Evolutionary conservation across 2,888 invertebrate species (phyloP).

Genomic region (Imbricaverruca yamaguchii): DNA sequence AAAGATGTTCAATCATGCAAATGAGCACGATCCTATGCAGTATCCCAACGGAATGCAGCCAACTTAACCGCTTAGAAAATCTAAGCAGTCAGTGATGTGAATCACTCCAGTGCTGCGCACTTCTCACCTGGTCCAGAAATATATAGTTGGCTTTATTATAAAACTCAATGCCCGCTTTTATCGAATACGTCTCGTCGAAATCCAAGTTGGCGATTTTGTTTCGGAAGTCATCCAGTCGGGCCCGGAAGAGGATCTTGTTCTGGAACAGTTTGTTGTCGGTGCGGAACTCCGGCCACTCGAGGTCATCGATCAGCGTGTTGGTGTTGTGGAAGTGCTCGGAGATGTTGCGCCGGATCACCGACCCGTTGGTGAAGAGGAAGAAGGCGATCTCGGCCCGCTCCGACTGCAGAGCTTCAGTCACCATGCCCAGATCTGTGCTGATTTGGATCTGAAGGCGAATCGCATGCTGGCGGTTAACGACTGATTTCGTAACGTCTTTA

Average conservation of each 20-base stretch:
- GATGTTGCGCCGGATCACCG: constrained; percentile 34
- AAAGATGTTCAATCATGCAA: neutral
- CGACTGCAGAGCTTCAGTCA: constrained; percentile 40
- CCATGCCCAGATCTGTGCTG: constrained; percentile 18
- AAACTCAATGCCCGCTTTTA: constrained; percentile 37
- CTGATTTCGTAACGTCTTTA: too few relatives aligned
- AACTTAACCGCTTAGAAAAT: too few relatives aligned
- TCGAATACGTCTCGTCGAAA: constrained; percentile 25
- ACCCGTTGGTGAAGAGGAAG: constrained; percentile 36
- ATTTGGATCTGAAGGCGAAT: constrained; percentile 4
- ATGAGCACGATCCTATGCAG: neutral
- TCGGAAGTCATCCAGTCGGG: constrained; percentile 30
- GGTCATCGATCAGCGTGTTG: constrained; percentile 39
- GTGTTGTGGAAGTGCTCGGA: constrained; percentile 40
- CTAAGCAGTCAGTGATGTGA: neutral
- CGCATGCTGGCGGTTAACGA: too few relatives aligned
- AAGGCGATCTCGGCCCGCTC: constrained; percentile 43
- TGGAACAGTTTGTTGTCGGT: constrained; percentile 9
- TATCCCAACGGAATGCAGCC: neutral
- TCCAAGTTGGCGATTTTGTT: constrained; percentile 31
- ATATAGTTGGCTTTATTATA: constrained; percentile 39
- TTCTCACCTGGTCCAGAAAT: constrained; percentile 38
- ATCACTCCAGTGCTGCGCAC: neutral
- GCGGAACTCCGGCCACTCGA: constrained; percentile 24
- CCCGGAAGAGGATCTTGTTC: constrained; percentile 23